phyloP scores from a whole-genome alignment of 2,797 vertebrate genomes.

The Myripristis jacobus region DNA sequence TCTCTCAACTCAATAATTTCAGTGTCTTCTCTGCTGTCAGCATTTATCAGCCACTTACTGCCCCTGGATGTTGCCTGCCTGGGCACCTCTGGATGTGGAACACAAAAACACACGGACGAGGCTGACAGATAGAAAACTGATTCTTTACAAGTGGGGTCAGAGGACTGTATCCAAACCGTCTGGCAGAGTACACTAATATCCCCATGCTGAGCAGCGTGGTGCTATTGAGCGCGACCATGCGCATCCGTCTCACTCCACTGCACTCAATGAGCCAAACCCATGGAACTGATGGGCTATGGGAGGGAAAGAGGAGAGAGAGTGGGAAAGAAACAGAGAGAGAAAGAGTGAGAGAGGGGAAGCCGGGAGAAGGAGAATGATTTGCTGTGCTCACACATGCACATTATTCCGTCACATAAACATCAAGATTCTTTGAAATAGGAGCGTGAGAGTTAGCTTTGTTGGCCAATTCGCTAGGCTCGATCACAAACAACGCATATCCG shows the following conservation, averaged over 20 bases:
- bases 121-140: conserved; percentile 74
- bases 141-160: conserved; percentile 81
- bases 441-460: conserved; percentile 28
- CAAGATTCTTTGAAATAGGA: conserved; percentile 53
- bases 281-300: conserved; percentile 72
- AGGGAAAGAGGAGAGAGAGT: conserved; percentile 54
- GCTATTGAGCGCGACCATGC: conserved; percentile 77
- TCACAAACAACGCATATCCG: conserved; percentile 11
- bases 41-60: conserved; percentile 57
- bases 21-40: conserved; percentile 48
- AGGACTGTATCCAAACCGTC: conserved; percentile 72
- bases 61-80: conserved; percentile 21
- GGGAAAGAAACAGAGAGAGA: background rate
- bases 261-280: conserved; percentile 72
- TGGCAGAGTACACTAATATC: conserved; percentile 79
- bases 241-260: conserved; percentile 73
- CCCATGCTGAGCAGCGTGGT: conserved; percentile 72
- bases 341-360: conserved; percentile 11
- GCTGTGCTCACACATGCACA: conserved; percentile 55
- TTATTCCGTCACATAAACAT: conserved; percentile 72
- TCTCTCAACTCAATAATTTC: conserved; percentile 48
- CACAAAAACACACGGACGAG: conserved; percentile 42
- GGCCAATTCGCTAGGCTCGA: conserved; percentile 23
- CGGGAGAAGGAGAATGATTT: conserved; percentile 52
- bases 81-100: conserved; percentile 52